Evolutionary conservation across 2,797 vertebrate species (phyloP), one percentile per base, ranked within the genome.

Genomic region (Pipistrellus nathusii): DNA sequence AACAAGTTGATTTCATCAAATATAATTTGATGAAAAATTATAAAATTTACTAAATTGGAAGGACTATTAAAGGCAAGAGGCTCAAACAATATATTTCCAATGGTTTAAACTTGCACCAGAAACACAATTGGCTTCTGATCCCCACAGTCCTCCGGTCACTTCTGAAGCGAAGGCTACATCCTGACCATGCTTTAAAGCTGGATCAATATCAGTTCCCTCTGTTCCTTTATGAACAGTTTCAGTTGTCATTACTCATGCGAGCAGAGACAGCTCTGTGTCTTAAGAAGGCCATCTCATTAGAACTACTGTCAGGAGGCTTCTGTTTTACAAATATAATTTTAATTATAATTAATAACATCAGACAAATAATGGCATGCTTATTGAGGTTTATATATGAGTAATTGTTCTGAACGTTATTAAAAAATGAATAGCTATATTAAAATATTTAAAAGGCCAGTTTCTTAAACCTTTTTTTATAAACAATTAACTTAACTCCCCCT

Each of bases 381-480:
- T 2, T 57, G 41, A 87, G 8, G 10, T 51, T 93, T 81, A 59
- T 21, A 25, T 44, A n/a, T 10, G 15, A 41, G 1, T 53, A 82
- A 84, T 13, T 81, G 10, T n/a, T 88, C 55, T 95, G 86, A 75
- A 80, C 14, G 66, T 90, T 68, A 80, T 76, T 57, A 53, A 76
- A 92, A 62, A 53, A 18, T 30, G 78, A 85, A 38, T 20, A 85
- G 20, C 17, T 88, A 62, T 25, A 86, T 38, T 51, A 76, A 85
- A 88, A 78, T 68, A 1, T 21, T 69, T 38, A 46, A 85, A 85
- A 13, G 9, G 14, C 4, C 85, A 25, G 32, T 80, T 64, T 78
- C 23, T 76, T 59, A 51, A 85, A 66, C 4, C 4, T 17, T 7
- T 53, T 53, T 66, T 59, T n/a, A 73, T 30, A 85, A 38, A 5